Conservation (phyloP, 2,888 invertebrate genomes). For the Ptilodon capucinus region DNA sequence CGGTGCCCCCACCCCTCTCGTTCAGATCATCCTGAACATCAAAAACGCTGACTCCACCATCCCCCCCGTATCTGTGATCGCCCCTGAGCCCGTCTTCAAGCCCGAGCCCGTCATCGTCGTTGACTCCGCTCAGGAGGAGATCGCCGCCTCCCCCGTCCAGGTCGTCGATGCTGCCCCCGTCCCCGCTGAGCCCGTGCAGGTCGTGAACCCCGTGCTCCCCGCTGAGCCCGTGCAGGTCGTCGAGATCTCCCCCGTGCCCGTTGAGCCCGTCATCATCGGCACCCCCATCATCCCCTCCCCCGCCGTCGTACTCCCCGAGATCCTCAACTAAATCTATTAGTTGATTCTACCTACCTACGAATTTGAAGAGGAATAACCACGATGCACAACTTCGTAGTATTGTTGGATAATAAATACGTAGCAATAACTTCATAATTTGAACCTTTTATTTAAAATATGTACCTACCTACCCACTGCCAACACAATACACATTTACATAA, state of each 20-base stretch:
- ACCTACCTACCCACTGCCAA: too few relatives aligned
- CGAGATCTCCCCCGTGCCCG: constrained; percentile 11
- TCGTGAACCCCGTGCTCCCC: constrained; percentile 5
- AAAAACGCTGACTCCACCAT: constrained; percentile 13
- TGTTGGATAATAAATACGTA: neutral
- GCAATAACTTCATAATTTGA: neutral
- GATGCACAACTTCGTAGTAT: neutral
- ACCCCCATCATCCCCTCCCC: constrained; percentile 33
- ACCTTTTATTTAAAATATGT: neutral
- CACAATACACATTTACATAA: too few relatives aligned
- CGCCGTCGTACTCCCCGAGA: constrained; percentile 36
- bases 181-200: constrained; percentile 11
- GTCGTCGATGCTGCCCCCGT: too few relatives aligned
- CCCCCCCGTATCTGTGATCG: constrained; percentile 6
- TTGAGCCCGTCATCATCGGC: constrained; percentile 27
- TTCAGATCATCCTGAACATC: constrained; percentile 37
- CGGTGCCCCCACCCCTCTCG: constrained; percentile 16
- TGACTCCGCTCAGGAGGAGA: constrained; percentile 6
- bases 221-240: constrained; percentile 19
- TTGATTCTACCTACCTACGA: constrained; percentile 9
- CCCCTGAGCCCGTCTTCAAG: constrained; percentile 7
- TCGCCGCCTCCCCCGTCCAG: constrained; percentile 11
- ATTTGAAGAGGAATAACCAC: neutral
- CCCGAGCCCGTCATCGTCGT: constrained; percentile 9
- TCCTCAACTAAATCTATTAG: constrained; percentile 11